Evolutionary conservation across 2,888 invertebrate genomes (phyloP), one percentile per base, ranked within the genome.

Genomic region (Aspidiotus rigidus): DNA sequence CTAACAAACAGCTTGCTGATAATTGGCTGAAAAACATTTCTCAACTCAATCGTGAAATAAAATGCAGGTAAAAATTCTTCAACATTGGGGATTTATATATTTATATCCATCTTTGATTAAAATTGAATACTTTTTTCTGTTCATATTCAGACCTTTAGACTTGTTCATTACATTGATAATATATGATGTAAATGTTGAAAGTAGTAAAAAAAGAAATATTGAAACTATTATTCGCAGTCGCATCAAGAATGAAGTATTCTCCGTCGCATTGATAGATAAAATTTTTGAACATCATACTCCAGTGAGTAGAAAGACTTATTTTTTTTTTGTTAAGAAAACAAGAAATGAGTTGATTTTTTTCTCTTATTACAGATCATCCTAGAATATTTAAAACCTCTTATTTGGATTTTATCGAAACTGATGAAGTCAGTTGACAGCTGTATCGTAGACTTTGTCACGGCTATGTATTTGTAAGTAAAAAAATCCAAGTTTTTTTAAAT

Each of bases 11-110:
- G 40, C 78, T 84, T 72, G 78, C 80, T 1, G 83, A 83, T 74
- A 79, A 82, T 42, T 85, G 86, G 81, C 73, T 84, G 2, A 82
- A 82, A 75, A 78, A 83, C n/a, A 78, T 86, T 71, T 80, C 81
- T 64, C 78, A 76, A 69, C 80, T 83, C 67, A 82, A 81, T 75
- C 72, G 76, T 0, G 77, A 75, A 67, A 64, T 56, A 15, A 69
- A 72, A 61, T 74, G 74, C 44, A 74, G 72, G 75, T 75, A 71
- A 69, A 70, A 28, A 5, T 28, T 28, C 28, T 28, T 28, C 28
- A 28, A 28, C 5, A 62, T 42, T 16, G 3, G 40, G 39, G 39
- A 8, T 55, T n/a, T n/a, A 8, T 5, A 39, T 40, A 9, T n/a
- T 17, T 39, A 39, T 17, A 28, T 1, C 8, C 11, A n/a, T 62